These are phyloP conservation scores for Pteronotus mesoamericanus DNA, from an alignment of 2,797 vertebrate species.

Conservation along the genomic window DNA sequence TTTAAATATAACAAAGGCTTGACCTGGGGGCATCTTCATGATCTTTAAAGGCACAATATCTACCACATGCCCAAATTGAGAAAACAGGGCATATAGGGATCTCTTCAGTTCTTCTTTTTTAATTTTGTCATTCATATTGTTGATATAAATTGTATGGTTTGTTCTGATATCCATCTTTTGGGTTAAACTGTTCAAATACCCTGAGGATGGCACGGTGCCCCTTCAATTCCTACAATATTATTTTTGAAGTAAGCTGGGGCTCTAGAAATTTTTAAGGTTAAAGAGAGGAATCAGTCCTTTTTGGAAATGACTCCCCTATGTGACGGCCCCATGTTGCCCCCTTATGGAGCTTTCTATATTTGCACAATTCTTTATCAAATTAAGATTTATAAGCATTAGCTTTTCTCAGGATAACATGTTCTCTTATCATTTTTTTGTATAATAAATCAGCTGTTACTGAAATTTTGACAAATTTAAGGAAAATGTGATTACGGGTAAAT, in stretches of 20 bases:
- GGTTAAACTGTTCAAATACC: too few relatives aligned
- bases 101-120: too few relatives aligned
- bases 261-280: constrained; percentile 29
- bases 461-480: neutral
- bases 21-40: too few relatives aligned
- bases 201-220: too few relatives aligned
- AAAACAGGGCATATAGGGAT: too few relatives aligned
- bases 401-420: neutral
- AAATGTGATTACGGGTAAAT: neutral
- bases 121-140: too few relatives aligned
- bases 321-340: constrained; percentile 31
- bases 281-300: neutral
- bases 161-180: too few relatives aligned
- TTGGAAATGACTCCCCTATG: neutral
- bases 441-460: neutral
- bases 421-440: neutral
- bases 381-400: neutral
- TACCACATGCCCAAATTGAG: too few relatives aligned
- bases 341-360: constrained; percentile 44
- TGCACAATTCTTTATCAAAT: constrained; percentile 9
- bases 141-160: too few relatives aligned
- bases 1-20: too few relatives aligned
- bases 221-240: neutral
- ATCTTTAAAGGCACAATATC: too few relatives aligned
- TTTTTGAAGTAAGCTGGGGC: constrained; percentile 23